Evolutionary conservation across 2,888 invertebrate genomes (phyloP), one percentile per base, ranked within the genome.

Genomic region (Microplitis deprimator): DNA sequence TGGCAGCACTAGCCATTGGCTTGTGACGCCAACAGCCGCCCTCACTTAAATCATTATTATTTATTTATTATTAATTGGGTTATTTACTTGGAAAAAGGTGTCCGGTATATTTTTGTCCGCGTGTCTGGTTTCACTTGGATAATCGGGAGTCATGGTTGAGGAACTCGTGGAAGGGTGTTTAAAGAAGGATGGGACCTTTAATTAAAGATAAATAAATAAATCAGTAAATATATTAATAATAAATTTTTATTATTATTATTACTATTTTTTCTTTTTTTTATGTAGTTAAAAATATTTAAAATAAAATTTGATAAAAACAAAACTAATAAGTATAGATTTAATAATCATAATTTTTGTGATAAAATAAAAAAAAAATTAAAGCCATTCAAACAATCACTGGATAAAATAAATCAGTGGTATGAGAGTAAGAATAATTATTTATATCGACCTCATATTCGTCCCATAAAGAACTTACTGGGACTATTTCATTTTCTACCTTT

Each of bases 401-500:
- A 69, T 73, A 77, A 4, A 72, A 67, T 10, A 50, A 69, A 65
- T 77, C 73, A 69, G 73, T 73, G 3, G 4, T 29, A 29, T 29
- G 29, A 29, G 29, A 4, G 29, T 29, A 29, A n/a, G n/a, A 17
- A n/a, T 17, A 62, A 17, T 77, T 69, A 64, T 68, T 68, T 7
- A 10, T 17, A 62, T 77, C 76, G 29, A 77, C 6, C 59, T 77
- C 73, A 76, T 77, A 79, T 61, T 79, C 80, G 29, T 79, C 79
- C 81, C 79, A 81, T 13, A 78, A 76, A 17, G 77, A 74, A 61
- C 81, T 82, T 68, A 87, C 82, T 71, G 79, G 39, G 10, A 78
- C 78, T 16, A 77, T 72, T 8, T 85, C 83, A 6, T 85, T 83
- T 59, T 85, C 80, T 76, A 84, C 82, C 76, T 83, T 83, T 13